These are phyloP conservation scores for Andrena camellia DNA, from an alignment of 2,888 invertebrate genomes.

Conservation along the genomic window DNA sequence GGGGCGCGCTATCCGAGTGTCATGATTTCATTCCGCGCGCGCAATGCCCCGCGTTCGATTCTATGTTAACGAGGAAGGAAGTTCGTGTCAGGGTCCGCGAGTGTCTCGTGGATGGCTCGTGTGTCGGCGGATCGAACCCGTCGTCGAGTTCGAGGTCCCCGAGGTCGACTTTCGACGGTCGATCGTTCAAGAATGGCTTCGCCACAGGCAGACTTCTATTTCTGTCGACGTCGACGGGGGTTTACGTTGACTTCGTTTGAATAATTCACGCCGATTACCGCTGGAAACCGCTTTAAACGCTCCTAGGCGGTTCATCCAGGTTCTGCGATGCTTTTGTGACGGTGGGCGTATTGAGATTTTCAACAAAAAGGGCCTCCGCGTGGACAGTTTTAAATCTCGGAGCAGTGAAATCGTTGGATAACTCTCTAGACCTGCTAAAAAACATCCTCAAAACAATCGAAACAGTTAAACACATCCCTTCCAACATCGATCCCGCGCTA, in stretches of 20 bases:
- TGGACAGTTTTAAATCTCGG: too few relatives aligned
- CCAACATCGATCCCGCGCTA: neutral
- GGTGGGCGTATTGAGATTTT: neutral
- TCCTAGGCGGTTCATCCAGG: too few relatives aligned
- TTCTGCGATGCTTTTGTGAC: neutral
- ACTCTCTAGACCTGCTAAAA: too few relatives aligned
- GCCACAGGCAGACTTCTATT: constrained; percentile 42
- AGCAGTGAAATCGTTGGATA: too few relatives aligned
- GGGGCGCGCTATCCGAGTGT: constrained; percentile 11
- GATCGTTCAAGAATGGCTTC: constrained; percentile 44
- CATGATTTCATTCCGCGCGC: constrained; percentile 44
- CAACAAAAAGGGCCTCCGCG: neutral
- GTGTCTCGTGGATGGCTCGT: constrained; percentile 9
- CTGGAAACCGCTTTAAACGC: neutral
- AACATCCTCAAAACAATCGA: neutral
- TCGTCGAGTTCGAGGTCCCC: constrained; percentile 49
- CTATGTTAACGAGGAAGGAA: constrained; percentile 2
- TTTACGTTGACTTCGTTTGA: constrained; percentile 44
- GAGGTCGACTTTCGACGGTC: constrained; percentile 52
- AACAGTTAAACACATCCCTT: neutral
- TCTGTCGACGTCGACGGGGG: constrained; percentile 32
- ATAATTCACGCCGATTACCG: constrained; percentile 32
- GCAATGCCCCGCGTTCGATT: neutral
- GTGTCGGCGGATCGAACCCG: constrained; percentile 28
- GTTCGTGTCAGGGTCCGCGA: constrained; percentile 38